Base-by-base conservation (phyloP, 2,113 vertebrate species). In the Nothoprocta pentlandii region DNA sequence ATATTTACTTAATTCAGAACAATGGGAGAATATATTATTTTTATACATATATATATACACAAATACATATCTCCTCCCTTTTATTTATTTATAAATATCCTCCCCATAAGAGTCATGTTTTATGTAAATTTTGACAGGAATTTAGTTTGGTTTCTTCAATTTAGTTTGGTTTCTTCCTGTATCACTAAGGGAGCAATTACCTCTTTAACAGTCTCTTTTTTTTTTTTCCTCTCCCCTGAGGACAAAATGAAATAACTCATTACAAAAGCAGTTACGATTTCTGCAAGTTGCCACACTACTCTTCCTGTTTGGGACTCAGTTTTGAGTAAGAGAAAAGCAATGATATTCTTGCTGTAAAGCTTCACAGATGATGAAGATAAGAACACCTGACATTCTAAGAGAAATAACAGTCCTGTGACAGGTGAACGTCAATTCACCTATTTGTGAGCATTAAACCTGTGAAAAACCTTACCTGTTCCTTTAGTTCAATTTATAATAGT, bases 391-490 rank as follows among this genome's bases (percentile, higher is more conserved):
- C 10, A 9, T 8, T 59, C 47, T 86, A 21, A 30, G 28, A 56
- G 28, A 30, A 56, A 12, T 30, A 30, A 30, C 54, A 56, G 54
- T 30, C 26, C 16, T 10, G n/a, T 7, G 30, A 12, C 78, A 66
- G 54, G 62, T 4, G 10, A 49, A 22, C 22, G 49, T 49, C 49
- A 49, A 49, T 23, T 49, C 49, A 49, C 10, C 49, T 22, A 49
- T 49, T 11, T 49, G 49, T 32, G 36, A 74, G 58, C 74, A 44
- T 9, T 22, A 56, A 21, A 46, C 34, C 36, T 78, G 14, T 7
- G 23, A 67, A 17, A 79, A 78, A 12, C 2, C 1, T 15, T 5
- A 25, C n/a, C 2, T 4, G n/a, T 15, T 6, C 4, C 6, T 32
- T n/a, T 42, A 20, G 2, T 19, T 42, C 1, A 9, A 8, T 2